Percentiles rank a stretch among this genome's conserved stretches.
Evolutionary conservation across 2,113 vertebrate genomes (phyloP).

Genomic region (Oreochromis tanganicae): DNA sequence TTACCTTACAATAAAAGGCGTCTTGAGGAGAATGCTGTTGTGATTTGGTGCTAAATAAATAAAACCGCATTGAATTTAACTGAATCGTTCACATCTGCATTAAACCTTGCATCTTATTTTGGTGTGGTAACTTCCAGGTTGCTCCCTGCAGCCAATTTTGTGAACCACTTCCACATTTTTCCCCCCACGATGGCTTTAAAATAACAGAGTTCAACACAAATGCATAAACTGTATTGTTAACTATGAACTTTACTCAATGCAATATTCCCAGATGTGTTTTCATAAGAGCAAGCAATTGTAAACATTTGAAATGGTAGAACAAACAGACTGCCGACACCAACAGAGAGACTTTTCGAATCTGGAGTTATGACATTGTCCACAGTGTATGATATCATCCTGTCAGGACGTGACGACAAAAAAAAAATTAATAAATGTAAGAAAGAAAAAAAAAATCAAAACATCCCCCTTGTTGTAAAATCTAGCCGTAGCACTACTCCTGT

Average conservation of each 20-base stretch:
- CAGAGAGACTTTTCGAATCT: conserved; percentile 23
- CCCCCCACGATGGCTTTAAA: not conserved
- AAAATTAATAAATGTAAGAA: not conserved
- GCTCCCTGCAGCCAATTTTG: not conserved
- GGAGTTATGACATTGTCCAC: conserved; percentile 37
- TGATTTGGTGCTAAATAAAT: not conserved
- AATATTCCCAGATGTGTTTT: conserved; percentile 50
- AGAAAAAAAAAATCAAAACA: conserved; percentile 1
- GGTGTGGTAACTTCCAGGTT: not conserved
- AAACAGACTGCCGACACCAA: conserved; percentile 49
- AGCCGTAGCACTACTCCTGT: conserved; percentile 2
- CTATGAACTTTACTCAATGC: conserved; percentile 61
- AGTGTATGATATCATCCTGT: conserved; percentile 37
- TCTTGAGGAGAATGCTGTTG: not conserved
- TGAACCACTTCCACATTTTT: not conserved
- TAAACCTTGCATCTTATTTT: not conserved
- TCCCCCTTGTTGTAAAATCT: not conserved
- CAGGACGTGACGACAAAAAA: conserved; percentile 25
- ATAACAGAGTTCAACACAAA: conserved; percentile 11
- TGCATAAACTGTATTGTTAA: conserved; percentile 17
- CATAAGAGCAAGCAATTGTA: conserved; percentile 65
- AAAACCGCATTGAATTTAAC: not conserved
- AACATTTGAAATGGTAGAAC: conserved; percentile 63
- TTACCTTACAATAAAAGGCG: not conserved
- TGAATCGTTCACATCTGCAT: not conserved